Base-by-base conservation (phyloP, 2,888 invertebrate genomes). In the Cyrtodaria siliqua region DNA sequence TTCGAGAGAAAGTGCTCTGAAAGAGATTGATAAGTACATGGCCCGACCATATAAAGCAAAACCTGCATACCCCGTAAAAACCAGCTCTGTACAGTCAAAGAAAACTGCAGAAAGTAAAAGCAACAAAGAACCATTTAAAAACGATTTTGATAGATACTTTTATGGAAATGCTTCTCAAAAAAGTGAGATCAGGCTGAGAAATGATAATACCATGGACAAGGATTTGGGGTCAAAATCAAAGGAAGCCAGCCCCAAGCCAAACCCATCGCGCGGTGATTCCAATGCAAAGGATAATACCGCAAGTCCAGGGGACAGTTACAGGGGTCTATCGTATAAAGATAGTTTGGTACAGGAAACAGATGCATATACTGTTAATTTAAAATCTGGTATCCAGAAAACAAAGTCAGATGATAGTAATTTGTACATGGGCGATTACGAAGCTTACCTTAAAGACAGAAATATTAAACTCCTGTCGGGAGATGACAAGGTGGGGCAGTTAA, bases 21-120 rank as follows among this genome's bases (percentile, higher is more conserved):
- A 77, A 62, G 77, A 77, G 33, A 67, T 72, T 20, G 72, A 77
- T 56, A 61, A 56, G 23, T 72, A 72, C 50, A 49, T 40, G 16
- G 44, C 16, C 6, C 6, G n/a, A 20, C 20, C 44, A 44, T 20
- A 44, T 16, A 44, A 20, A 44, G 16, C 44, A 6, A 44, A 44
- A 20, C 16, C 44, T 16, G 6, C 44, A 44, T 6, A 9, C 6
- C 16, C 44, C n/a, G 33, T 8, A 33, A 33, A 33, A 33, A 12
- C 12, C 4, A 33, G 4, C 4, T 12, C 33, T 8, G 33, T 33
- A 8, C 4, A 4, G 12, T 33, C 33, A 33, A 33, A 33, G 33
- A 33, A 33, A 33, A 33, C 4, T 33, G 4, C 12, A 33, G 33
- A 14, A 4, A 56, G 33, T 14, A 56, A 47, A 18, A 23, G 23